phyloP scores from a whole-genome alignment of 2,113 vertebrate species.

The Poeciliopsis prolifica region DNA sequence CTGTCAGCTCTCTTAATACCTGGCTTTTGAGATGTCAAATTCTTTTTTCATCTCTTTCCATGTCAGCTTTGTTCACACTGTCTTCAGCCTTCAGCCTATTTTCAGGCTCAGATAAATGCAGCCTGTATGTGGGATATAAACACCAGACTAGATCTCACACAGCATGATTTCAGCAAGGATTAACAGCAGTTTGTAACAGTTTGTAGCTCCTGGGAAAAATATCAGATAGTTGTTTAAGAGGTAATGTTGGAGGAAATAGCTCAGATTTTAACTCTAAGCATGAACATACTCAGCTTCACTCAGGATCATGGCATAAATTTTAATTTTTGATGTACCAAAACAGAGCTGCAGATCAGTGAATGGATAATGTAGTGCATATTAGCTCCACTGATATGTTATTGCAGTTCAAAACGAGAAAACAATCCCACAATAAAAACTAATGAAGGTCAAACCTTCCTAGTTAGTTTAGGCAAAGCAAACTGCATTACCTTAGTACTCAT shows the following conservation, averaged over 20 bases:
- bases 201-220: constrained; percentile 6
- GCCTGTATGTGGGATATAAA: constrained; percentile 30
- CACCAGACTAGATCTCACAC: constrained; percentile 19
- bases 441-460: constrained; percentile 26
- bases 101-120: constrained; percentile 54
- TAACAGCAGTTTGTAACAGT: constrained; percentile 18
- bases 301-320: constrained; percentile 16
- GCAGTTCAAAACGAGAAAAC: constrained; percentile 32
- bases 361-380: constrained; percentile 53
- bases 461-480: constrained; percentile 8
- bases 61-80: constrained; percentile 67
- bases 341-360: constrained; percentile 42
- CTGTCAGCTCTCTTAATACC: constrained; percentile 72
- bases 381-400: constrained; percentile 32
- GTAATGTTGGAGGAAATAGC: constrained; percentile 30
- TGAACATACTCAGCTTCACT: constrained; percentile 35
- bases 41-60: constrained; percentile 58
- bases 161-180: constrained; percentile 18
- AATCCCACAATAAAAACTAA: constrained; percentile 39
- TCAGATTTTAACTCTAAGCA: constrained; percentile 20
- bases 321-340: constrained; percentile 34
- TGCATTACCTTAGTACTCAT: too few relatives aligned
- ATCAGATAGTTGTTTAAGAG: constrained; percentile 5
- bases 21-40: constrained; percentile 72
- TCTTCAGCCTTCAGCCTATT: constrained; percentile 61